A percentile compares a stretch with the other conserved stretches of the same genome.
Evolutionary conservation across 2,797 vertebrate species (phyloP).

Genomic region (Brotogeris chrysoptera): DNA sequence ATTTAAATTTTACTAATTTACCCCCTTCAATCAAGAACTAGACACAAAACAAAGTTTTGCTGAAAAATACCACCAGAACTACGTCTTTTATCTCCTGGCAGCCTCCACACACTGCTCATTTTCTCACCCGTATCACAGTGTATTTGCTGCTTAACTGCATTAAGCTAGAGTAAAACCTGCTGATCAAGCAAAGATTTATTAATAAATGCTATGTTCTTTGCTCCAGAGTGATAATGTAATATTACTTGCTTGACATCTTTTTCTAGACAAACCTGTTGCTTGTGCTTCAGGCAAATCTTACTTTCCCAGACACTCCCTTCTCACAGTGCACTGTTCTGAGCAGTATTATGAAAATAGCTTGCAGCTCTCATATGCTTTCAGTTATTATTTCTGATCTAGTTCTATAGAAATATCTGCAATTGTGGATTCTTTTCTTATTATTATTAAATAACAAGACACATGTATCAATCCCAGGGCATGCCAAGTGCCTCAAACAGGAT

Average conservation of each 20-base stretch:
- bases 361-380: neutral
- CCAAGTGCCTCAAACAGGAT: neutral
- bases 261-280: slow-evolving; percentile 70
- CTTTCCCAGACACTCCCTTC: slow-evolving; percentile 72
- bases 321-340: neutral
- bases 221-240: slow-evolving; percentile 15
- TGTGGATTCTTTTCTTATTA: neutral
- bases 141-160: neutral
- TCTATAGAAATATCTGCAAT: neutral
- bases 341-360: neutral
- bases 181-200: neutral
- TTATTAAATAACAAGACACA: neutral
- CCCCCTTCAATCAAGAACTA: neutral
- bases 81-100: neutral
- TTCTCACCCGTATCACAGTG: neutral
- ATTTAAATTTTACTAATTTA: neutral
- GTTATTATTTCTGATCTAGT: neutral
- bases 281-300: slow-evolving; percentile 36
- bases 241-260: slow-evolving; percentile 70
- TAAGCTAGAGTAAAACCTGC: neutral
- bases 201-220: slow-evolving; percentile 12
- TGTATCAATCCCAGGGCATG: neutral
- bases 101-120: neutral
- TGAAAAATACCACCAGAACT: neutral
- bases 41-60: neutral